These are phyloP conservation scores for Kryptolebias marmoratus DNA, from an alignment of 2,113 vertebrate species.

Conservation along the genomic window DNA sequence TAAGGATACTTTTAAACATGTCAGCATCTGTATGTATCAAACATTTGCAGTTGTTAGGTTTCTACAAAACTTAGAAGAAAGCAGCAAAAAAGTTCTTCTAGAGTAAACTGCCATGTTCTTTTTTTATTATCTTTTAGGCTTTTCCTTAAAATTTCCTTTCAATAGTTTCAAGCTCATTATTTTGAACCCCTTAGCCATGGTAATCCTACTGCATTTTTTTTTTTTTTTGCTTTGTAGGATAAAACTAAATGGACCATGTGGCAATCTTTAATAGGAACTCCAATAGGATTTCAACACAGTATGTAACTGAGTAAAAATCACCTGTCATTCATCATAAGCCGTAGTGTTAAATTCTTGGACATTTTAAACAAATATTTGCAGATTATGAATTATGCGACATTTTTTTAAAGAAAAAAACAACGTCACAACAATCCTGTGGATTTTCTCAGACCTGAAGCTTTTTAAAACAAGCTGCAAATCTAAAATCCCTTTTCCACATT, in stretches of 20 bases:
- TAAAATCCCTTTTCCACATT: constrained; percentile 36
- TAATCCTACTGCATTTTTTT: constrained; percentile 51
- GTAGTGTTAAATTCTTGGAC: constrained; percentile 41
- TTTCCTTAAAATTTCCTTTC: neutral
- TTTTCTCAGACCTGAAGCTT: constrained; percentile 25
- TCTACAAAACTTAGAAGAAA: no score
- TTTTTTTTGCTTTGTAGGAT: constrained; percentile 47
- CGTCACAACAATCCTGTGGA: neutral
- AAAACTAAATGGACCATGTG: constrained; percentile 60
- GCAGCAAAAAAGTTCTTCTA: no score
- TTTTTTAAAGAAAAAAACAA: constrained; percentile 35
- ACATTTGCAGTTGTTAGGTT: no score
- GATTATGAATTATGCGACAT: constrained; percentile 47
- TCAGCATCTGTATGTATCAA: no score
- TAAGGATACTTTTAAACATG: no score
- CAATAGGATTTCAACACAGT: constrained; percentile 37
- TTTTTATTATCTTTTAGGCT: neutral
- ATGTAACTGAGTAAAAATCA: constrained; percentile 61
- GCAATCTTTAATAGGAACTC: constrained; percentile 70
- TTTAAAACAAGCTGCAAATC: constrained; percentile 13
- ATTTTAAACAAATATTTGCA: constrained; percentile 44
- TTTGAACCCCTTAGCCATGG: constrained; percentile 48
- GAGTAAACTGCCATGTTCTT: neutral
- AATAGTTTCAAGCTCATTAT: constrained; percentile 57
- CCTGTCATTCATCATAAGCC: constrained; percentile 53